phyloP scores from a whole-genome alignment of 2,888 invertebrate species.

The Oligia latruncula region DNA sequence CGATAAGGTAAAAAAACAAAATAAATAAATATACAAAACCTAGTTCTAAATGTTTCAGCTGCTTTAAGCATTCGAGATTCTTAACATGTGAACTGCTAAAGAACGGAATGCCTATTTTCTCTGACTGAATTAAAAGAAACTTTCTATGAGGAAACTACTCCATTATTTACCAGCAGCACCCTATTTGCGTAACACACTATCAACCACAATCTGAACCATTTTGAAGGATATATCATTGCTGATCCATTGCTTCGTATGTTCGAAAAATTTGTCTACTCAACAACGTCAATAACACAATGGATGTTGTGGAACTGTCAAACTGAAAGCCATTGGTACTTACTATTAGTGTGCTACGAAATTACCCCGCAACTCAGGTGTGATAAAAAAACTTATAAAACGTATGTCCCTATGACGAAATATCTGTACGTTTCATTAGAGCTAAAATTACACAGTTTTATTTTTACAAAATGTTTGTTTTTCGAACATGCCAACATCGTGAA shows the following conservation, averaged over 20 bases:
- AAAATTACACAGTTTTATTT: conserved; percentile 31
- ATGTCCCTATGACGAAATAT: neutral
- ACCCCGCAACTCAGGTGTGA: neutral
- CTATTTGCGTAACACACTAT: no score
- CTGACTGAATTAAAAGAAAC: no score
- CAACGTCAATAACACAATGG: neutral
- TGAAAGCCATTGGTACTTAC: neutral
- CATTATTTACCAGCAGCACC: no score
- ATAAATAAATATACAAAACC: no score
- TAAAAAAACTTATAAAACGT: neutral
- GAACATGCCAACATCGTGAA: conserved; percentile 34
- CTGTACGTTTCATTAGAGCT: neutral
- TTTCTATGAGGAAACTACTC: no score
- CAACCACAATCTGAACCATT: no score
- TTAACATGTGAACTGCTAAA: no score
- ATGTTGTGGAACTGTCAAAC: neutral
- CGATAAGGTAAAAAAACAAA: no score
- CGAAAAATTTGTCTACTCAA: neutral
- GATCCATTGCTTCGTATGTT: neutral
- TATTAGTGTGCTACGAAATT: neutral
- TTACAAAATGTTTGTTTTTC: conserved; percentile 21
- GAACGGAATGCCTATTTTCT: no score
- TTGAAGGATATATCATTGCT: no score
- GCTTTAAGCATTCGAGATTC: no score
- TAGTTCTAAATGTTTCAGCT: no score